Conservation (phyloP, 2,888 invertebrate species). For the Pandemis corylana region DNA sequence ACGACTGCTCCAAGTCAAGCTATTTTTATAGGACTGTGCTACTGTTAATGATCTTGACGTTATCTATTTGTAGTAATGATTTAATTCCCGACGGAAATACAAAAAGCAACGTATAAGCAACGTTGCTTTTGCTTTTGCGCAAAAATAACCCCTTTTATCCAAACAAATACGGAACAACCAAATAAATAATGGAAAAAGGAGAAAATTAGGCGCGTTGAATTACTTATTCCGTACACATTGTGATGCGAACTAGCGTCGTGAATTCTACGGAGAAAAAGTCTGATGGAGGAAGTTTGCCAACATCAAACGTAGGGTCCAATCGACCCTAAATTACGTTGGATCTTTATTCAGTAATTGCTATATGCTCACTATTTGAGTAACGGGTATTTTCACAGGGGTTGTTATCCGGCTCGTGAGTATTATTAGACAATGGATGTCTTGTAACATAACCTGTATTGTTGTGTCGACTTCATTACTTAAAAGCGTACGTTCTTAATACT, state of each 20-base stretch:
- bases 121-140: background rate
- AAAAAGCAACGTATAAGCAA: background rate
- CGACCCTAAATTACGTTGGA: conserved; percentile 37
- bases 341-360: conserved; percentile 33
- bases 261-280: conserved; percentile 34
- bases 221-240: conserved; percentile 29
- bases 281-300: conserved; percentile 36
- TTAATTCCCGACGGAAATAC: background rate
- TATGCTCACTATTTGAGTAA: background rate
- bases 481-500: too few relatives aligned
- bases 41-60: too few relatives aligned
- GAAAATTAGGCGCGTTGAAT: conserved; percentile 11
- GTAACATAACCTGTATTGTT: background rate
- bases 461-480: too few relatives aligned
- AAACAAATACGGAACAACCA: background rate
- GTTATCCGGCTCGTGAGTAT: background rate
- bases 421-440: background rate
- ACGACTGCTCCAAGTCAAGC: too few relatives aligned
- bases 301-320: conserved; percentile 36
- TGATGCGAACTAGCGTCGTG: conserved; percentile 32
- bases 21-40: too few relatives aligned
- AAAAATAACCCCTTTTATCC: background rate
- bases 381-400: background rate
- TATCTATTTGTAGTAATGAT: too few relatives aligned
- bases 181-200: conserved; percentile 14